These are phyloP conservation scores for Papilio demoleus DNA, from an alignment of 2,888 invertebrate genomes.

Conservation along the genomic window DNA sequence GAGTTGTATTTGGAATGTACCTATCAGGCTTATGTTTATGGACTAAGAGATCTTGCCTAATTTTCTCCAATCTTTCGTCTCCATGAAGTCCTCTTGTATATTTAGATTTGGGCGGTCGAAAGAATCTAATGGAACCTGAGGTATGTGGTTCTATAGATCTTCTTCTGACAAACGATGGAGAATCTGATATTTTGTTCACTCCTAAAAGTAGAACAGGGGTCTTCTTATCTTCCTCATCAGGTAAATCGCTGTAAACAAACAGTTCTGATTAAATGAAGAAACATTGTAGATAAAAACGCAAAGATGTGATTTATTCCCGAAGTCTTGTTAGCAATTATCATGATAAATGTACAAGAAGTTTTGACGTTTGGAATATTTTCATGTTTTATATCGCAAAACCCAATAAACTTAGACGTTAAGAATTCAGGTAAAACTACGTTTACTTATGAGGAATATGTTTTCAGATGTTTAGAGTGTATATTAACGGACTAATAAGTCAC, in stretches of 20 bases:
- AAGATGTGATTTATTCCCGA: constrained; percentile 29
- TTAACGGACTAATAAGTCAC: background rate
- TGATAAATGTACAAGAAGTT: constrained; percentile 8
- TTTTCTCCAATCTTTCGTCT: constrained; percentile 76
- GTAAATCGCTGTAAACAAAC: constrained; percentile 82
- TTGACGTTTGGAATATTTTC: background rate
- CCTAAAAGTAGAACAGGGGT: constrained; percentile 85
- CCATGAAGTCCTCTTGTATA: constrained; percentile 76
- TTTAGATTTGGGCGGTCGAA: constrained; percentile 75
- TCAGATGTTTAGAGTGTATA: background rate
- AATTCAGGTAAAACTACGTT: background rate
- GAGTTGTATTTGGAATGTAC: constrained; percentile 71
- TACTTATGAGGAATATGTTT: constrained; percentile 5
- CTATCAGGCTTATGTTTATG: constrained; percentile 74
- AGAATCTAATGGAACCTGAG: constrained; percentile 74
- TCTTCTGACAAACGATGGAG: constrained; percentile 71
- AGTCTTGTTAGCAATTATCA: background rate
- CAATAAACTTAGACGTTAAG: constrained; percentile 16
- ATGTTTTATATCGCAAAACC: constrained; percentile 9
- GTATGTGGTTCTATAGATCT: constrained; percentile 70
- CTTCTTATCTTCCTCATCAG: constrained; percentile 84
- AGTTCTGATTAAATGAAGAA: constrained; percentile 22
- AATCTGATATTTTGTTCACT: constrained; percentile 83
- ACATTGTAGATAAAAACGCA: constrained; percentile 18
- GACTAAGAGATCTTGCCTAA: constrained; percentile 73